These are phyloP conservation scores for Leptosomus discolor DNA, from an alignment of 2,113 vertebrate species.

Conservation along the genomic window DNA sequence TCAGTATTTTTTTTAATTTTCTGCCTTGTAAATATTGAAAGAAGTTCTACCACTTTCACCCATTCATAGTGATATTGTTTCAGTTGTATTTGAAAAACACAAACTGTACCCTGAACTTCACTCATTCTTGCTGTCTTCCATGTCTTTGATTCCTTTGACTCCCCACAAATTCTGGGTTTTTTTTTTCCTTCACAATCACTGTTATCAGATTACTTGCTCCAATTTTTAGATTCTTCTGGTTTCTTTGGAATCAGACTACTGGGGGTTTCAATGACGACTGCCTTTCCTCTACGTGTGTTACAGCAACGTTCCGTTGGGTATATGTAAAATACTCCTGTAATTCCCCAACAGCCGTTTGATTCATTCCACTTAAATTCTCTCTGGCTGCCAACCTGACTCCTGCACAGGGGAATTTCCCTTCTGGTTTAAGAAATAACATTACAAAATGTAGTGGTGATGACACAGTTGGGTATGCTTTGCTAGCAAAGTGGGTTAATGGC, in stretches of 20 bases:
- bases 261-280: neutral
- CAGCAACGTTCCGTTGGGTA: too few relatives aligned
- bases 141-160: neutral
- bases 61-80: neutral
- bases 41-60: neutral
- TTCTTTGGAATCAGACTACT: neutral
- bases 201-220: neutral
- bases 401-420: too few relatives aligned
- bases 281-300: neutral
- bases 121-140: neutral
- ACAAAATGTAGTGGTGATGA: fast-evolving
- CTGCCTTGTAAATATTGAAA: neutral
- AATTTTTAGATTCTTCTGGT: neutral
- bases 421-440: neutral
- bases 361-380: neutral
- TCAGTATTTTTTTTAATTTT: neutral
- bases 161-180: too few relatives aligned
- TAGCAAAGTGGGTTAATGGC: too few relatives aligned
- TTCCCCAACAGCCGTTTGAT: neutral
- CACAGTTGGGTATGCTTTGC: fast-evolving
- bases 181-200: neutral
- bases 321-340: neutral
- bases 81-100: neutral
- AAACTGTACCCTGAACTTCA: too few relatives aligned
- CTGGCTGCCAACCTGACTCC: neutral